Evolutionary conservation across 2,888 invertebrate genomes (phyloP).

Genomic region (Frankliniella fusca): DNA sequence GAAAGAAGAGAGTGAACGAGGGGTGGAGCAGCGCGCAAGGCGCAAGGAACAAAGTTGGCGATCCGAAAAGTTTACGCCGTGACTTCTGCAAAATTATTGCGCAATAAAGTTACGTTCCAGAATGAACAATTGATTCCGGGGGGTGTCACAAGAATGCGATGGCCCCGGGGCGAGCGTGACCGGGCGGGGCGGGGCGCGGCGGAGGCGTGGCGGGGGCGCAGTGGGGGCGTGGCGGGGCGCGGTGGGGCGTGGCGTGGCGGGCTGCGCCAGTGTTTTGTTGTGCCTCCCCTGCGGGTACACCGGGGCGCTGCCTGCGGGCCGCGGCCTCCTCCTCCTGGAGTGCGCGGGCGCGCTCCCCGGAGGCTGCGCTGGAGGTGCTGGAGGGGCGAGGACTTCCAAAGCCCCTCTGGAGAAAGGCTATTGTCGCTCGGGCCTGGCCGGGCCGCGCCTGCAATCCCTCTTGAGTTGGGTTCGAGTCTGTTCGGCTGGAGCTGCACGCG

Average conservation of each 20-base stretch:
- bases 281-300: too few species aligned
- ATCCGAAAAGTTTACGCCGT: conserved; percentile 26
- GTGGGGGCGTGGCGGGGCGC: too few species aligned
- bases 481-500: too few species aligned
- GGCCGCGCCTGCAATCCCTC: too few species aligned
- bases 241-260: neutral
- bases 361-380: neutral
- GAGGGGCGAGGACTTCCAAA: neutral
- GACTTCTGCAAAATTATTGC: conserved; percentile 26
- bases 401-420: neutral
- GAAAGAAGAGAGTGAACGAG: neutral
- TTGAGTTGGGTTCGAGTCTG: too few species aligned
- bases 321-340: too few species aligned
- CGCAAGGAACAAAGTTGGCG: neutral
- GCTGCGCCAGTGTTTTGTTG: too few species aligned
- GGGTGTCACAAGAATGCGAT: conserved; percentile 9
- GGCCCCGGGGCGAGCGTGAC: neutral
- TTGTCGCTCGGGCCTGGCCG: too few species aligned
- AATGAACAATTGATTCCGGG: conserved; percentile 25
- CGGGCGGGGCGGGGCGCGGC: neutral
- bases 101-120: conserved; percentile 22
- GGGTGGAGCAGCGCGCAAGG: neutral
- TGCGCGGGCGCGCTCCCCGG: neutral
- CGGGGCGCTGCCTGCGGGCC: too few species aligned
- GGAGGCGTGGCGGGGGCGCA: neutral